Evolutionary conservation across 23 tunicate species (phyloP), one percentile per base, ranked within the genome.

Genomic region (Ciona savignyi): DNA sequence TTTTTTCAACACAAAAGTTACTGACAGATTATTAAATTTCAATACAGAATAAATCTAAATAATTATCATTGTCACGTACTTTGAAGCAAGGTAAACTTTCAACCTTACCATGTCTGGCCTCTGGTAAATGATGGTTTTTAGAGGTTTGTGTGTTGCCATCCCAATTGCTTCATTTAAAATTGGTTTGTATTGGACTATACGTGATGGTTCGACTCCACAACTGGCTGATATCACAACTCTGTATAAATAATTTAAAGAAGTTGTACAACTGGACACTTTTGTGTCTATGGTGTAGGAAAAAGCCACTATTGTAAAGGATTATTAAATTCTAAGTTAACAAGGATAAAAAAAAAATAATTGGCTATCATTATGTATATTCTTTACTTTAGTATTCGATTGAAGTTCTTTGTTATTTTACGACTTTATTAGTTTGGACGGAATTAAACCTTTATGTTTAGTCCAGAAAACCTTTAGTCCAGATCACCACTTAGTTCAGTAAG

Each of bases 171-270:
- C 78, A 33, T 91, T 89, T 27, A 91, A 51, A 73, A 91, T 91
- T 25, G 97, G 97, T 71, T 91, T 91, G 77, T 91, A 91, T 23
- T 49, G 72, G 23, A 91, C 86, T 23, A 72, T 70, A 0, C 97
- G 68, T 22, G 80, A 88, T 29, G 97, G 97, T 76, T 91, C 97
- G 4, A 91, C 89, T 23, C 97, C 97, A 71, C 89, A 91, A 72
- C 81, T 91, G 27, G 97, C 91, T 49, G 88, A 91, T 29, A 91
- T 76, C 33, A 91, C 77, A 9, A 78, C 86, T 80, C 97, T 91
- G 63, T 2, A 81, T 27, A 2, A 34, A 33, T 35, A 2, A 49
- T 49, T 49, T 65, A 65, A 65, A 65, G 9, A 23, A 65, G 23
- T 65, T 65, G n/a, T 9, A 23, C 27, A 15, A 15, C 11, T 11